A percentile compares a stretch with the other conserved stretches of the same genome.
Evolutionary conservation across 1,140 invertebrate genomes (phyloP).

Genomic region (Telenomus remus): DNA sequence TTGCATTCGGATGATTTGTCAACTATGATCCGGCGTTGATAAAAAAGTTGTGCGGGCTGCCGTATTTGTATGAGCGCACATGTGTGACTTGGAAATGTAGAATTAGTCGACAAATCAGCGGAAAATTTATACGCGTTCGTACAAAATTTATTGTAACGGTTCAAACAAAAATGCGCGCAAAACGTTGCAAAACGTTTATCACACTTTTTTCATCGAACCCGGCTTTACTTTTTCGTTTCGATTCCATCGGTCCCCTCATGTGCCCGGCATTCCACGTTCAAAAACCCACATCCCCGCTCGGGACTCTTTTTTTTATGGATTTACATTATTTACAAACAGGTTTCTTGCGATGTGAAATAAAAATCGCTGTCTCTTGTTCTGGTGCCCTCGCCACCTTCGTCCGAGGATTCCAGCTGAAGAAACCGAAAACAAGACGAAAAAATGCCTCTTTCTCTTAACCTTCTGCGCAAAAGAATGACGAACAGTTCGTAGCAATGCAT

Average conservation of each 20-base stretch:
- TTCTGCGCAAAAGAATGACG: constrained; percentile 48
- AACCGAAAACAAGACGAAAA: constrained; percentile 44
- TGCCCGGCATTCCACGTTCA: constrained; percentile 57
- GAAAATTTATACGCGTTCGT: too few species aligned
- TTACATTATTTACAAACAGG: constrained; percentile 71
- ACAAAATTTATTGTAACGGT: too few species aligned
- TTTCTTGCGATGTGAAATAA: constrained; percentile 67
- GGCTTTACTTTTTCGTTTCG: constrained; percentile 27
- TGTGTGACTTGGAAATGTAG: too few species aligned
- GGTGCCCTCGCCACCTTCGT: constrained; percentile 51
- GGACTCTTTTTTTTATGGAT: constrained; percentile 63
- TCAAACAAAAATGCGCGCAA: constrained; percentile 5
- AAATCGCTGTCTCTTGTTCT: constrained; percentile 62
- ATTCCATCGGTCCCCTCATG: constrained; percentile 22
- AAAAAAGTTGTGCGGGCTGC: too few species aligned
- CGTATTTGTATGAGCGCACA: too few species aligned
- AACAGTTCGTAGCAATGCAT: constrained; percentile 44
- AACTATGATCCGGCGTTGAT: too few species aligned
- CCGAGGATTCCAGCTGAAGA: constrained; percentile 34
- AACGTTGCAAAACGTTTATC: constrained; percentile 38
- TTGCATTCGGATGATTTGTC: too few species aligned
- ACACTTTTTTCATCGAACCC: constrained; percentile 41
- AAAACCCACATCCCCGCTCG: constrained; percentile 56
- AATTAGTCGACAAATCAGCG: too few species aligned
- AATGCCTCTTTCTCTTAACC: constrained; percentile 37